Conservation (phyloP, 2,888 invertebrate genomes). For the Julus scandinavius region DNA sequence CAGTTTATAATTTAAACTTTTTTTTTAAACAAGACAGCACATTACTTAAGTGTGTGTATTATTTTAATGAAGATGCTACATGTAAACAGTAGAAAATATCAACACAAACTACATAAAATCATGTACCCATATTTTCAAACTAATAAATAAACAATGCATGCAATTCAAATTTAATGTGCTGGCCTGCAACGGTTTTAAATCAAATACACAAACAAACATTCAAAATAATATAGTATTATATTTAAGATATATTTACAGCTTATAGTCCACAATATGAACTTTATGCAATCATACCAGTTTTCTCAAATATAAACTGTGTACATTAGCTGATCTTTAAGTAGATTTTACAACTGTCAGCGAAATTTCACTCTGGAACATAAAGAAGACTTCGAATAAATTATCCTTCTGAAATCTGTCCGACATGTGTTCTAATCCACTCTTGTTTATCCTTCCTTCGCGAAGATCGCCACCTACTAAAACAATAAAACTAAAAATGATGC, state of each 20-base stretch:
- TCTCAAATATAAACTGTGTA: background rate
- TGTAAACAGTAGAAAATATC: too few relatives aligned
- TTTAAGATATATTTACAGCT: background rate
- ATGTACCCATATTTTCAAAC: too few relatives aligned
- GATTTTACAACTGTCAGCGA: background rate
- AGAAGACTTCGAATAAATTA: too few relatives aligned
- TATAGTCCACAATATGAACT: background rate
- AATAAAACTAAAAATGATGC: background rate
- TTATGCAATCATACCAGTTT: background rate
- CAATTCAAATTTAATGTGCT: background rate
- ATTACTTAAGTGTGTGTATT: background rate
- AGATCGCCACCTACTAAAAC: slow-evolving; percentile 16
- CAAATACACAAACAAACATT: background rate
- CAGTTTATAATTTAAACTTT: too few relatives aligned
- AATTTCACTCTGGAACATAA: too few relatives aligned
- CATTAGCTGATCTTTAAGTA: background rate
- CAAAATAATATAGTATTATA: background rate
- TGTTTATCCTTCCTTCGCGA: background rate
- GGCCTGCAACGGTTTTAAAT: background rate
- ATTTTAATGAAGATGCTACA: too few relatives aligned
- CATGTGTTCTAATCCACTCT: background rate
- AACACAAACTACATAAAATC: too few relatives aligned
- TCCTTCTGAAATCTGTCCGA: background rate
- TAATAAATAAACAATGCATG: too few relatives aligned
- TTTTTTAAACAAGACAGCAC: background rate